Evolutionary conservation across 2,113 vertebrate species (phyloP).

Genomic region (Eurypyga helias): DNA sequence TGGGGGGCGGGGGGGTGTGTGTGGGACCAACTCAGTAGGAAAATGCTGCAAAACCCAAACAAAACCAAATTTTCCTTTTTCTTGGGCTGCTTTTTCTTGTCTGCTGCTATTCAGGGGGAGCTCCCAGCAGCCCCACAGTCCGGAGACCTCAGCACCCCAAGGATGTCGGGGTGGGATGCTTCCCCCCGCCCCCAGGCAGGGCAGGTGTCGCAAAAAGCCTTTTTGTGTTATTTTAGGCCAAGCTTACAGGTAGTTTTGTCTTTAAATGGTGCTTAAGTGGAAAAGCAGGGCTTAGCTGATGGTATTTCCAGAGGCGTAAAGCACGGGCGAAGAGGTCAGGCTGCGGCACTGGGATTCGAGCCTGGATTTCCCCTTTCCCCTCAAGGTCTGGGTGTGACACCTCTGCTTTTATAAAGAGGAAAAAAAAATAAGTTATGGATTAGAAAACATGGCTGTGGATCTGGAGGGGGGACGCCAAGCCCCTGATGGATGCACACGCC

Average conservation of each 20-base stretch:
- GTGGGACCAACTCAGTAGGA: neutral
- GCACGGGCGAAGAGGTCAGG: neutral
- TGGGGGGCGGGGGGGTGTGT: too few relatives aligned
- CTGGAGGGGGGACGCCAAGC: neutral
- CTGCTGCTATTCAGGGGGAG: fast-evolving
- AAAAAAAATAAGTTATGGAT: neutral
- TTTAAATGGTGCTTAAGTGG: neutral
- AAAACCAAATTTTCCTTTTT: fast-evolving
- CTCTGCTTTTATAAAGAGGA: neutral
- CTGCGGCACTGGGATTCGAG: too few relatives aligned
- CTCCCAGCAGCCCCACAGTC: neutral
- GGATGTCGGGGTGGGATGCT: neutral
- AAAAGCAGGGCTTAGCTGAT: neutral
- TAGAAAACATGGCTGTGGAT: neutral
- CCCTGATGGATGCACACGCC: neutral
- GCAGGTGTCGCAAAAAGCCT: neutral
- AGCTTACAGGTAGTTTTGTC: neutral
- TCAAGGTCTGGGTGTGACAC: neutral
- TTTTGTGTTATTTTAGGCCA: fast-evolving
- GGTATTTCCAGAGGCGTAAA: neutral
- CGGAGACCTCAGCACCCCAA: too few relatives aligned
- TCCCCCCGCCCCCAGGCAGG: fast-evolving
- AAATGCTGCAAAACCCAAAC: neutral
- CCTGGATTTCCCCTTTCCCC: neutral
- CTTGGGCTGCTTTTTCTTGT: too few relatives aligned